phyloP scores from a whole-genome alignment of 1,140 invertebrate species.

The Drosophila ohnishii region DNA sequence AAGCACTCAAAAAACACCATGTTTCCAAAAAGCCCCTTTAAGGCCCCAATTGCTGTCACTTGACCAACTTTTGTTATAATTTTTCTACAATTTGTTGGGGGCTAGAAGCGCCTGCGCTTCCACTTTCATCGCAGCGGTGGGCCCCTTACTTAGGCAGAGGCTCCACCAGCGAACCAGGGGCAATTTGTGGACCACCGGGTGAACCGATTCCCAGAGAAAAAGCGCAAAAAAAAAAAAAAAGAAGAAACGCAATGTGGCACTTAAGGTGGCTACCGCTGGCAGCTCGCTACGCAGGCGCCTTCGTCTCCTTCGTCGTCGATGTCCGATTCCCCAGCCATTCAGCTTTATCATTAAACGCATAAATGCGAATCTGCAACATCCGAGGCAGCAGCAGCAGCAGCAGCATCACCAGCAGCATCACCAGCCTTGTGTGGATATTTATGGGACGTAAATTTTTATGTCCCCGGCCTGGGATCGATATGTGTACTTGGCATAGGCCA shows the following conservation, averaged over 20 bases:
- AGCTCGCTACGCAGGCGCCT: conserved; percentile 61
- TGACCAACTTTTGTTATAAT: conserved; percentile 1
- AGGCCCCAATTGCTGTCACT: conserved; percentile 3
- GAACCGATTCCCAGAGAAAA: conserved; percentile 2
- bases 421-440: conserved; percentile 77
- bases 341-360: conserved; percentile 80
- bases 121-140: conserved; percentile 17
- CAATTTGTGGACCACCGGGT: conserved; percentile 44
- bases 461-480: conserved; percentile 51
- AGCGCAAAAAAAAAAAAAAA: neutral
- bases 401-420: conserved; percentile 4
- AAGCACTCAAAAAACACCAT: too few relatives aligned
- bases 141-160: conserved; percentile 18
- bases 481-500: conserved; percentile 50
- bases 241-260: conserved; percentile 72
- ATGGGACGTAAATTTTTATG: conserved; percentile 81
- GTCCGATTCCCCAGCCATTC: conserved; percentile 48
- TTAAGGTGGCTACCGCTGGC: conserved; percentile 73
- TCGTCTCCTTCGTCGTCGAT: conserved; percentile 5
- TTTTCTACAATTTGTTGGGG: neutral
- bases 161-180: neutral
- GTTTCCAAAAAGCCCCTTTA: neutral
- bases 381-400: conserved; percentile 13
- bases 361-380: conserved; percentile 74
- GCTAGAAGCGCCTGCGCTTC: neutral